Conservation (phyloP, 2,888 invertebrate species). For the Aspidapion aeneum region DNA sequence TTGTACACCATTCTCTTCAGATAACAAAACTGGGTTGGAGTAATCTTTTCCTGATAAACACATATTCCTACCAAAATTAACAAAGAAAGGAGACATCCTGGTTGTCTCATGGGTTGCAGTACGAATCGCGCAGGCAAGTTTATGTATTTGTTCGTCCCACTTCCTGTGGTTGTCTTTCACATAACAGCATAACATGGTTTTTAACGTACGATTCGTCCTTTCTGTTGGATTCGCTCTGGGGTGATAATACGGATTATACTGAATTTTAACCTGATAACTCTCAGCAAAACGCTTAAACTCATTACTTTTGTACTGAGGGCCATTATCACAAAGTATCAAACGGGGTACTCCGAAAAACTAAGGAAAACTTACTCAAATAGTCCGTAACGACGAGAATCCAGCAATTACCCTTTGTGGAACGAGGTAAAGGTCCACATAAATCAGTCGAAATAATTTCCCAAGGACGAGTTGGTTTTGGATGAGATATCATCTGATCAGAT, state of each 20-base stretch:
- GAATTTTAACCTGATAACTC: neutral
- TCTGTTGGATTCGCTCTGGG: slow-evolving; percentile 13
- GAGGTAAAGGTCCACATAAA: slow-evolving; percentile 17
- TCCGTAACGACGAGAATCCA: slow-evolving; percentile 18
- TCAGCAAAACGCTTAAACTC: slow-evolving; percentile 9
- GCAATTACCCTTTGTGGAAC: slow-evolving; percentile 9
- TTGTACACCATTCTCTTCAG: neutral
- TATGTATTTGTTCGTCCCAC: too few relatives aligned
- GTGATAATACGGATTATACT: slow-evolving; percentile 12
- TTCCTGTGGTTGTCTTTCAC: too few relatives aligned
- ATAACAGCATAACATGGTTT: slow-evolving; percentile 27
- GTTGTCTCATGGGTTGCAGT: slow-evolving; percentile 3
- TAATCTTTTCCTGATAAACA: slow-evolving; percentile 4
- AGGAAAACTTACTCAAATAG: slow-evolving; percentile 16
- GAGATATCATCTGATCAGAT: too few relatives aligned
- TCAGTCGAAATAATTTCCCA: slow-evolving; percentile 18
- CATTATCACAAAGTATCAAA: slow-evolving; percentile 25
- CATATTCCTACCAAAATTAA: slow-evolving; percentile 6
- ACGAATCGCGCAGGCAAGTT: slow-evolving; percentile 2
- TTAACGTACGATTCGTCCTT: neutral
- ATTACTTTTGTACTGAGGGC: slow-evolving; percentile 14
- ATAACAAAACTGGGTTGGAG: neutral
- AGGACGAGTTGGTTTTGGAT: too few relatives aligned
- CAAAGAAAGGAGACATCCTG: slow-evolving; percentile 1
- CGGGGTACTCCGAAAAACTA: slow-evolving; percentile 12